Conservation (phyloP, 2,797 vertebrate genomes). For the Prionace glauca region DNA sequence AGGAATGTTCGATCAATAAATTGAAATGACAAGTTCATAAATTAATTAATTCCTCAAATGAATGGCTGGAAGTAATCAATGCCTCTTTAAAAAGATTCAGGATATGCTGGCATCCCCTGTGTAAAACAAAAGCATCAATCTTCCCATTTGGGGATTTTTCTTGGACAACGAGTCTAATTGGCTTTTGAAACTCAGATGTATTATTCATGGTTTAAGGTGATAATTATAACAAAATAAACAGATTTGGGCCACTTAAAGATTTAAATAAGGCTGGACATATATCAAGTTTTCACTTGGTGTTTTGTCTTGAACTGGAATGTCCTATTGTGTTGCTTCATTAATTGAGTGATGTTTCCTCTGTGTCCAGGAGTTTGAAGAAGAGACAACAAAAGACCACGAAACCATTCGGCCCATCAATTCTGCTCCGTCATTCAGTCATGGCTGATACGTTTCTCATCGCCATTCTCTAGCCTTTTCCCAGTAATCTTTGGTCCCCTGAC, state of each 20-base stretch:
- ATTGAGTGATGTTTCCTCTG: not conserved
- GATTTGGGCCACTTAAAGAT: not conserved
- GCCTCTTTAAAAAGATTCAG: slow-evolving; percentile 72
- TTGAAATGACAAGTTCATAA: slow-evolving; percentile 95
- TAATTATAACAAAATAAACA: not conserved
- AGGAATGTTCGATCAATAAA: slow-evolving; percentile 88
- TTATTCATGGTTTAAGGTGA: not conserved
- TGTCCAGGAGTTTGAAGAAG: not conserved
- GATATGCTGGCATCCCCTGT: slow-evolving; percentile 48
- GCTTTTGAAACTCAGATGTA: slow-evolving; percentile 11
- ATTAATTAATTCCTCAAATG: slow-evolving; percentile 94
- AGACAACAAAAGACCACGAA: not conserved
- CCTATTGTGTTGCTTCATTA: not conserved
- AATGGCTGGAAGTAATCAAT: slow-evolving; percentile 77
- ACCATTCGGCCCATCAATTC: too few species aligned
- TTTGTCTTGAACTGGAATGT: not conserved
- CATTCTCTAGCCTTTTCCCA: too few species aligned
- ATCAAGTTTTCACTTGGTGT: not conserved
- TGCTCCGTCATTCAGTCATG: too few species aligned
- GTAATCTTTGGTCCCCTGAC: too few species aligned
- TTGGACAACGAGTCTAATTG: not conserved
- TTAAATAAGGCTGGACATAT: slow-evolving; percentile 4
- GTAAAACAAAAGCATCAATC: slow-evolving; percentile 53
- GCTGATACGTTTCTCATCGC: too few species aligned
- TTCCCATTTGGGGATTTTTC: slow-evolving; percentile 2